phyloP scores from a whole-genome alignment of 2,888 invertebrate genomes.

The Halictus ligatus region DNA sequence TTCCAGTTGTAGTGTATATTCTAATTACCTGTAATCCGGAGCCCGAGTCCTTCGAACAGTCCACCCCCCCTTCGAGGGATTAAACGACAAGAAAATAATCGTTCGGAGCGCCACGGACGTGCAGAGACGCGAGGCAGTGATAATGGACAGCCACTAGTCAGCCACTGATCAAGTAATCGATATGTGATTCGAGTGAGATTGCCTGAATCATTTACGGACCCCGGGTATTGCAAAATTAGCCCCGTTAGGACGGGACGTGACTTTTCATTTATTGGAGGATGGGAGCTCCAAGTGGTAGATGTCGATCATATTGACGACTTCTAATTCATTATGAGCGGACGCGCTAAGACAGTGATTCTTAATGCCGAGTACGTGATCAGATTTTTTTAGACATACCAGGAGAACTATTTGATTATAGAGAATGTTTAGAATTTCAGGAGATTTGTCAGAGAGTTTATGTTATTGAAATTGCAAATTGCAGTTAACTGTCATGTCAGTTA shows the following conservation, averaged over 20 bases:
- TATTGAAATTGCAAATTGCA: too few relatives aligned
- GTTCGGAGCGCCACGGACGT: not conserved
- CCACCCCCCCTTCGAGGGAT: not conserved
- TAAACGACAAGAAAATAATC: not conserved
- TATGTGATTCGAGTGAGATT: not conserved
- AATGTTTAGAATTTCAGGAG: not conserved
- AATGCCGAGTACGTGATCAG: not conserved
- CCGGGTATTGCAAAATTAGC: not conserved
- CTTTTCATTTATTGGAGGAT: not conserved
- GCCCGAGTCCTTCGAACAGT: not conserved
- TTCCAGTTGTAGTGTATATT: constrained; percentile 9
- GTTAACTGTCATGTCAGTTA: too few relatives aligned
- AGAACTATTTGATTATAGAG: too few relatives aligned
- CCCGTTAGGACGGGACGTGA: not conserved
- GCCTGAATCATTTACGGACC: not conserved
- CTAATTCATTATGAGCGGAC: not conserved
- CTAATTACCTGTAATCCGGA: not conserved
- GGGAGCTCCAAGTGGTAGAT: not conserved
- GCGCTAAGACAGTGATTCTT: not conserved
- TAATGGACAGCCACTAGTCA: not conserved
- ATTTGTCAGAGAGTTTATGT: too few relatives aligned
- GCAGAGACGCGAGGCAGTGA: not conserved
- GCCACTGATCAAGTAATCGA: not conserved
- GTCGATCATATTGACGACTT: not conserved
- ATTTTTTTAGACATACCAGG: not conserved